These are phyloP conservation scores for Galerucella nymphaeae DNA, from an alignment of 2,888 invertebrate genomes.

Conservation along the genomic window DNA sequence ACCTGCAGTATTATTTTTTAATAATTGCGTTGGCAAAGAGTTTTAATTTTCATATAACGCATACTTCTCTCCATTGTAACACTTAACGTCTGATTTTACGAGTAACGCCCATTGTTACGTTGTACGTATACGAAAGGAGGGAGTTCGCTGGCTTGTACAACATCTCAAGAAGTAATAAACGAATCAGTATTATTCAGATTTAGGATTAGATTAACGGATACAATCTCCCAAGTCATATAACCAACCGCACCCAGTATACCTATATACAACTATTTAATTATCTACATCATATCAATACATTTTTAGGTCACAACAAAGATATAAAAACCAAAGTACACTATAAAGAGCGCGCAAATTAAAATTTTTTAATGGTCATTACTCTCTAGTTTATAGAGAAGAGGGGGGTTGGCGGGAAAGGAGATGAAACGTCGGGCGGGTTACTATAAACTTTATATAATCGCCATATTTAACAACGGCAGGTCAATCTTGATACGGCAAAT, in stretches of 20 bases:
- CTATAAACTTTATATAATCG: constrained; percentile 47
- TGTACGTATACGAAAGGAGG: background rate
- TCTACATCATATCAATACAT: constrained; percentile 29
- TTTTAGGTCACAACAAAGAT: constrained; percentile 37
- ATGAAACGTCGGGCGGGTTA: constrained; percentile 31
- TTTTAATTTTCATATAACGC: background rate
- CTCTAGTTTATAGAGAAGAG: constrained; percentile 20
- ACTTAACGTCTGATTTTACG: background rate
- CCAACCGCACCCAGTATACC: constrained; percentile 6
- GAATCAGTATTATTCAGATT: constrained; percentile 13
- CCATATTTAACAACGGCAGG: constrained; percentile 51
- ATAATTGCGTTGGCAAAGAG: background rate
- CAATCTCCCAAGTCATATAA: constrained; percentile 11
- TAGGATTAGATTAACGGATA: constrained; percentile 14
- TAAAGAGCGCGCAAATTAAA: constrained; percentile 40
- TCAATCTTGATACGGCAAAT: constrained; percentile 54
- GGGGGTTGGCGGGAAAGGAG: constrained; percentile 14
- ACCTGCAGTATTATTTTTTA: background rate
- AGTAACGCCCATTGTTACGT: background rate
- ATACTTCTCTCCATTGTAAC: background rate
- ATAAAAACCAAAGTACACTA: constrained; percentile 37
- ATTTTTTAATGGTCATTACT: constrained; percentile 46
- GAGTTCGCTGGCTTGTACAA: background rate
- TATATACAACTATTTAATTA: constrained; percentile 17
- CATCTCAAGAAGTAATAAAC: constrained; percentile 14